These are phyloP conservation scores for Drusus annulatus DNA, from an alignment of 1,140 invertebrate species.

Conservation along the genomic window DNA sequence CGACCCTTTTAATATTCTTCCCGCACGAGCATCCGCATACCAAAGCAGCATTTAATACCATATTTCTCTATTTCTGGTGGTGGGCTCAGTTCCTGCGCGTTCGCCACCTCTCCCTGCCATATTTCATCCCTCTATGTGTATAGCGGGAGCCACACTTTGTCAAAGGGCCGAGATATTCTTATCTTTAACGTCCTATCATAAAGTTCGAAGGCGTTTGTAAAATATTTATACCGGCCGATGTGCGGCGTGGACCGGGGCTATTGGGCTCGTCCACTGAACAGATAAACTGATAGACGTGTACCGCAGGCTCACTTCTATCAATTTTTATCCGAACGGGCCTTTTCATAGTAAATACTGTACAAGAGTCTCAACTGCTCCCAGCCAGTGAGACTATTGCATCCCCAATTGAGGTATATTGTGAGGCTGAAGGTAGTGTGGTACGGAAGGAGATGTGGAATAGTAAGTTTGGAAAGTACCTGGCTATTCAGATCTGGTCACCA, in stretches of 20 bases:
- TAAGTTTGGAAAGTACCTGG: too few relatives aligned
- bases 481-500: too few relatives aligned
- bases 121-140: conserved; percentile 31
- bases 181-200: conserved; percentile 56
- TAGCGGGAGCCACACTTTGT: conserved; percentile 47
- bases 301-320: neutral
- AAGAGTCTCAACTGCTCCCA: too few relatives aligned
- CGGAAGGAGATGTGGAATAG: too few relatives aligned
- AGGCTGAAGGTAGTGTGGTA: too few relatives aligned
- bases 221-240: conserved; percentile 56
- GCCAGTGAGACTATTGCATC: too few relatives aligned
- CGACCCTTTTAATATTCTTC: neutral
- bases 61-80: conserved; percentile 29
- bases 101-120: conserved; percentile 16
- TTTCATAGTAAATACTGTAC: too few relatives aligned
- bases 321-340: too few relatives aligned
- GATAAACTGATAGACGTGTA: neutral
- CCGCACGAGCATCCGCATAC: neutral
- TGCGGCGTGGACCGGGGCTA: conserved; percentile 4
- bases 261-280: neutral
- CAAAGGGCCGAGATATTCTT: conserved; percentile 55
- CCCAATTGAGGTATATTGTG: too few relatives aligned
- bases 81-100: conserved; percentile 11
- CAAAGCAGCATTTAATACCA: conserved; percentile 22
- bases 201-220: conserved; percentile 54